Evolutionary conservation across 2,797 vertebrate species (phyloP).

Genomic region (Myiotriccus ornatus): DNA sequence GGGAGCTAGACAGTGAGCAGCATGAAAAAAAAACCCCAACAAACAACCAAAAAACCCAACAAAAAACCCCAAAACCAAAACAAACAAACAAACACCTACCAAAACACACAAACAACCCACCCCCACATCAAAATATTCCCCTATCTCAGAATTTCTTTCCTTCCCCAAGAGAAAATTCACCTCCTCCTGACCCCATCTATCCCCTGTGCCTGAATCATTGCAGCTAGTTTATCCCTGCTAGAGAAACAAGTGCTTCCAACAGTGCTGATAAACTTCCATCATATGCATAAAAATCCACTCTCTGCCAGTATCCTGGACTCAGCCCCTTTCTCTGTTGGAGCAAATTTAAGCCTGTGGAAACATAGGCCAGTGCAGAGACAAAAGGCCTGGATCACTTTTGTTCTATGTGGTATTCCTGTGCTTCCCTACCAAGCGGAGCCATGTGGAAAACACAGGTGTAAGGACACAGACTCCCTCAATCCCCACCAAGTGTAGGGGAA

Average conservation of each 20-base stretch:
- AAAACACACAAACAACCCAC: too few relatives aligned
- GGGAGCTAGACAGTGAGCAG: background rate
- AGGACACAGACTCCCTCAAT: background rate
- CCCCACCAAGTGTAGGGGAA: rapidly evolving
- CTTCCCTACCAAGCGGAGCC: background rate
- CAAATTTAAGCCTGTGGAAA: background rate
- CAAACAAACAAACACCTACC: background rate
- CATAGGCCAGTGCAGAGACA: rapidly evolving
- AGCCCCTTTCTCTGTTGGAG: background rate
- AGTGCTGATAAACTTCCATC: background rate
- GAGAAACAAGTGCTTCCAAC: background rate
- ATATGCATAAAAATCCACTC: background rate
- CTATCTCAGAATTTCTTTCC: background rate
- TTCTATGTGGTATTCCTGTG: rapidly evolving
- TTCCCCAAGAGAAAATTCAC: rapidly evolving
- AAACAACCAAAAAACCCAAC: too few relatives aligned
- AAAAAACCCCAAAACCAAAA: background rate
- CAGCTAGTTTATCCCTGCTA: background rate
- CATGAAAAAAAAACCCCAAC: background rate
- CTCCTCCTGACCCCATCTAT: background rate
- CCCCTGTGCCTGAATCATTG: background rate
- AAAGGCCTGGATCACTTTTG: background rate
- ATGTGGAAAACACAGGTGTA: background rate
- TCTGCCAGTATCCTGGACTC: background rate
- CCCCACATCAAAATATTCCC: background rate